Percentiles rank a stretch among this genome's conserved stretches.
These are phyloP conservation scores for Anguilla anguilla DNA, from an alignment of 2,797 vertebrate species.

Conservation along the genomic window DNA sequence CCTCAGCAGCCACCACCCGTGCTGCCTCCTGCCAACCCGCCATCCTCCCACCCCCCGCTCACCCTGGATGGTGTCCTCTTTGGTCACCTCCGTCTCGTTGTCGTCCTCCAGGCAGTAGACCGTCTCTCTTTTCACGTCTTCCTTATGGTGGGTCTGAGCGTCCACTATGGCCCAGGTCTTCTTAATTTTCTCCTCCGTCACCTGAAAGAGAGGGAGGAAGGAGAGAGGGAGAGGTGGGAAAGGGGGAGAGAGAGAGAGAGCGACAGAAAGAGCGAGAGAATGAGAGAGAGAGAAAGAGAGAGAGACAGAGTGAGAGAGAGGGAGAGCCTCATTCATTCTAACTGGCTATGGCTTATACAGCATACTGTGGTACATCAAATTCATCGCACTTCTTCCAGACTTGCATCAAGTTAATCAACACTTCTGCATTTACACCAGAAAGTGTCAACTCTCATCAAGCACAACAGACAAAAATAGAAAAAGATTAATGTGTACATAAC, in stretches of 20 bases:
- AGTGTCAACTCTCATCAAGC: background rate
- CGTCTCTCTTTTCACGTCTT: conserved; percentile 85
- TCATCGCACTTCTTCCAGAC: background rate
- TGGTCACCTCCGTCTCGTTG: conserved; percentile 89
- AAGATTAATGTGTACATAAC: background rate
- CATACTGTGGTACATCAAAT: background rate
- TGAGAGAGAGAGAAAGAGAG: background rate
- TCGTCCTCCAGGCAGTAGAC: conserved; percentile 93
- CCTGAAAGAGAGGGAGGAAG: conserved; percentile 61
- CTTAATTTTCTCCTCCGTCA: conserved; percentile 83
- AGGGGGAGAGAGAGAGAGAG: background rate
- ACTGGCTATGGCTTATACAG: background rate
- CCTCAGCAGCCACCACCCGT: background rate
- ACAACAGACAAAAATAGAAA: background rate
- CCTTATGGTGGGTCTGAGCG: conserved; percentile 78
- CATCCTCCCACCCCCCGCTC: background rate
- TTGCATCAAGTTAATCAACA: background rate
- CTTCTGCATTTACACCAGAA: background rate
- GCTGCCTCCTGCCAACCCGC: background rate
- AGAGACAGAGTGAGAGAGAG: conserved; percentile 1
- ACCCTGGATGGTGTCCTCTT: conserved; percentile 93
- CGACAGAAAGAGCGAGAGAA: background rate
- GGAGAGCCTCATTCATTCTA: background rate
- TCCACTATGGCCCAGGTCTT: conserved; percentile 86
- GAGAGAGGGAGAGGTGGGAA: conserved; percentile 4